phyloP scores from a whole-genome alignment of 2,797 vertebrate species.

The Perodicticus potto region DNA sequence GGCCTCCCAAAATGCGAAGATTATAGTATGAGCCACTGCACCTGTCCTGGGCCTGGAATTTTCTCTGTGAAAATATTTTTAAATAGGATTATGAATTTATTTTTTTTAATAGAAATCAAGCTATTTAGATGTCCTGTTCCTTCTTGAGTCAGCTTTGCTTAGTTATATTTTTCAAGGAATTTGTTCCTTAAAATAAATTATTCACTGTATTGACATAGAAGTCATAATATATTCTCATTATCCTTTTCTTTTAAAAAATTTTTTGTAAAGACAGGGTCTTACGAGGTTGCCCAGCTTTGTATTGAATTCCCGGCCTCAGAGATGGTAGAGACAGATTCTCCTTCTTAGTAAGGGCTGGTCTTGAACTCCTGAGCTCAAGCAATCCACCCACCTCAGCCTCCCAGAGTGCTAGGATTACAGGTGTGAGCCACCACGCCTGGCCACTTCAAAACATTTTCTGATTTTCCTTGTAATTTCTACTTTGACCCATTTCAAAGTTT shows the following conservation, averaged over 20 bases:
- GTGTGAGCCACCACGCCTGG: background rate
- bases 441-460: background rate
- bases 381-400: background rate
- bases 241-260: background rate
- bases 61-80: conserved; percentile 22
- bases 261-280: background rate
- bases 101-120: background rate
- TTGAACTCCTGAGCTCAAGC: background rate
- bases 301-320: background rate
- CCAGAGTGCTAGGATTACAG: background rate
- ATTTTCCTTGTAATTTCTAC: background rate
- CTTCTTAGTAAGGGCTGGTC: no score
- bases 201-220: background rate
- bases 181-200: background rate
- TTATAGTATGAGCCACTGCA: no score
- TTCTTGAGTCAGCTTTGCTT: conserved; percentile 7
- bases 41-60: background rate
- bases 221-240: background rate
- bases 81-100: background rate
- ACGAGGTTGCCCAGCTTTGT: background rate
- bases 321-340: no score
- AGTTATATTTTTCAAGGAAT: background rate
- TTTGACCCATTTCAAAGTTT: background rate
- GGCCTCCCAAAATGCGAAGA: no score
- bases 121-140: conserved; percentile 38